Conservation (phyloP, 2,797 vertebrate genomes). For the Lophius americanus region DNA sequence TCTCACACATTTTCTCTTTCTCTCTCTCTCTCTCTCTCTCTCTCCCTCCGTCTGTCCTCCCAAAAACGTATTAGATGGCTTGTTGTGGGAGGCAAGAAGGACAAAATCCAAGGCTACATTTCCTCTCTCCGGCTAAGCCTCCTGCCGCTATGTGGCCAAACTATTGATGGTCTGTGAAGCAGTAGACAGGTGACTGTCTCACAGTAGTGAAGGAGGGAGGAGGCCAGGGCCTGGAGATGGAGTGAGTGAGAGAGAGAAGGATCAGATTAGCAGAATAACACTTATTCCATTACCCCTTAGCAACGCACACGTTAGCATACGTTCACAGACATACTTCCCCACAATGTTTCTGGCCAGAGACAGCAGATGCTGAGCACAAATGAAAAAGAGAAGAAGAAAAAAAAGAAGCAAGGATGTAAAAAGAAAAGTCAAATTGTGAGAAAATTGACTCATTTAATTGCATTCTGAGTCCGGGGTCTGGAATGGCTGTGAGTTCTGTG, state of each 20-base stretch:
- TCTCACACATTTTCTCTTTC: constrained; percentile 2
- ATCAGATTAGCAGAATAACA: constrained; percentile 67
- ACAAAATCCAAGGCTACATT: constrained; percentile 65
- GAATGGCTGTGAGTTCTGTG: constrained; percentile 44
- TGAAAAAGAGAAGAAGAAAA: constrained; percentile 15
- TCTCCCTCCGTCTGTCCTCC: background rate
- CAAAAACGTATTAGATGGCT: constrained; percentile 50
- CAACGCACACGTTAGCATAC: constrained; percentile 24
- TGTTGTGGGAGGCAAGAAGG: constrained; percentile 46
- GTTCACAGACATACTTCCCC: constrained; percentile 8
- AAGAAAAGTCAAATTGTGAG: constrained; percentile 33
- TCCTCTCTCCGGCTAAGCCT: constrained; percentile 67
- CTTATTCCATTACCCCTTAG: constrained; percentile 73
- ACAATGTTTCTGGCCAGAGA: constrained; percentile 30
- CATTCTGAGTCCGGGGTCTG: constrained; percentile 39
- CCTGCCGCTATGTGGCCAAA: constrained; percentile 71
- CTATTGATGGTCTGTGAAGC: constrained; percentile 59
- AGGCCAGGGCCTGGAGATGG: constrained; percentile 54
- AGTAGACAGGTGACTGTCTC: constrained; percentile 44
- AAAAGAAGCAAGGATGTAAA: constrained; percentile 2
- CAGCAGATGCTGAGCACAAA: constrained; percentile 37
- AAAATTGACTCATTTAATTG: constrained; percentile 70
- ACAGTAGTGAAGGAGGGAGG: constrained; percentile 26
- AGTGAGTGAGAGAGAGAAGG: constrained; percentile 51
- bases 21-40: constrained; percentile 9